A percentile compares a stretch with the other conserved stretches of the same genome.
These are phyloP conservation scores for Hybos culiciformis DNA, from an alignment of 2,888 invertebrate genomes.

Conservation along the genomic window DNA sequence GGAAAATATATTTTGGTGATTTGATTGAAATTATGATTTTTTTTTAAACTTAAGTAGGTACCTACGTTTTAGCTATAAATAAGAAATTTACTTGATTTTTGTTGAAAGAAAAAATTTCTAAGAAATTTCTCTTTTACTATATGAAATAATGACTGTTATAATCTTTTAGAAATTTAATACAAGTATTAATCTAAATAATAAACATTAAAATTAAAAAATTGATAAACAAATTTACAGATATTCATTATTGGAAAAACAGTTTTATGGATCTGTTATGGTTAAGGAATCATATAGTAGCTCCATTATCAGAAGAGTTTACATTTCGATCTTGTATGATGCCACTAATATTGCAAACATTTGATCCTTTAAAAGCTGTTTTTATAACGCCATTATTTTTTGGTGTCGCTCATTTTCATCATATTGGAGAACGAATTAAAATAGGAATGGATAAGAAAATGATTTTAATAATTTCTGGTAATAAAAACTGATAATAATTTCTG, in stretches of 20 bases:
- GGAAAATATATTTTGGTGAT: conserved; percentile 53
- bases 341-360: conserved; percentile 67
- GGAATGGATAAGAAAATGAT: conserved; percentile 58
- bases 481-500: neutral
- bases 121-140: no score
- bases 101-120: no score
- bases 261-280: conserved; percentile 69
- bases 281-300: conserved; percentile 80
- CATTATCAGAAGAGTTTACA: conserved; percentile 89
- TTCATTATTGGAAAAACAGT: conserved; percentile 56
- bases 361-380: conserved; percentile 60
- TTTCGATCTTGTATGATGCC: conserved; percentile 94
- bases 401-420: conserved; percentile 85
- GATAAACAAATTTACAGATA: conserved; percentile 41
- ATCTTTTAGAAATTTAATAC: no score
- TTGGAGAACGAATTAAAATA: conserved; percentile 60
- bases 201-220: no score
- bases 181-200: no score
- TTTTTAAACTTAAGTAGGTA: no score
- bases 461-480: conserved; percentile 58
- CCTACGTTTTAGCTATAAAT: no score
- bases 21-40: neutral
- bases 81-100: no score
- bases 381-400: conserved; percentile 87
- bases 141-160: no score